phyloP scores from a whole-genome alignment of 2,113 vertebrate species.

The Melospiza melodia region DNA sequence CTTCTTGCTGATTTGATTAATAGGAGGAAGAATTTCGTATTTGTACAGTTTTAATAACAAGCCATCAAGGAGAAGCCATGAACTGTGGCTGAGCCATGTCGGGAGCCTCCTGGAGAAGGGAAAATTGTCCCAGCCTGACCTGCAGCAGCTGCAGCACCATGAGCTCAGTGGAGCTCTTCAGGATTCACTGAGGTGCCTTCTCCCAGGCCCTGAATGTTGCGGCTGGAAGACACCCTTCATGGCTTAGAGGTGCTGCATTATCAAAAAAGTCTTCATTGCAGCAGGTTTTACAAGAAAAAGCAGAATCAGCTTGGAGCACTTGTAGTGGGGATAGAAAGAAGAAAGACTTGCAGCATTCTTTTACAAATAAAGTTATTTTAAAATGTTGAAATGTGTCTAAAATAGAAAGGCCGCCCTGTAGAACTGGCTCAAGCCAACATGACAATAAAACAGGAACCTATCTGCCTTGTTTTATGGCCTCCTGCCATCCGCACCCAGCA shows the following conservation, averaged over 20 bases:
- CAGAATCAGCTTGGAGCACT: background rate
- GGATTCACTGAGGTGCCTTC: background rate
- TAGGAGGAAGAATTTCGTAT: background rate
- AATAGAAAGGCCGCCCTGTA: background rate
- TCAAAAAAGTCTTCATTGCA: background rate
- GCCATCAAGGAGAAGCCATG: background rate
- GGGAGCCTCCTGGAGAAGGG: background rate
- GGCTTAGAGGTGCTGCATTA: background rate
- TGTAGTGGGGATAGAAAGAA: background rate
- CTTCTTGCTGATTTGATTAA: constrained; percentile 8
- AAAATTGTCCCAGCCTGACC: background rate
- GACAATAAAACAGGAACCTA: background rate
- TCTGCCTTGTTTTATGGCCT: background rate
- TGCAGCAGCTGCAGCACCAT: background rate
- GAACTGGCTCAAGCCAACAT: background rate
- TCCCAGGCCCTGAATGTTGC: too few relatives aligned
- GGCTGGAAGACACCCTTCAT: background rate
- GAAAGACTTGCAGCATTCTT: background rate
- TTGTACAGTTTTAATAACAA: background rate
- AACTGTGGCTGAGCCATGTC: background rate
- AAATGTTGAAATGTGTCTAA: background rate
- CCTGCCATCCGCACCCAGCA: background rate
- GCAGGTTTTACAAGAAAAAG: background rate
- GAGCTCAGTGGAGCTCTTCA: background rate
- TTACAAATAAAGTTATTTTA: background rate